Conservation (phyloP, 1,140 invertebrate genomes). For the Periplaneta americana region DNA sequence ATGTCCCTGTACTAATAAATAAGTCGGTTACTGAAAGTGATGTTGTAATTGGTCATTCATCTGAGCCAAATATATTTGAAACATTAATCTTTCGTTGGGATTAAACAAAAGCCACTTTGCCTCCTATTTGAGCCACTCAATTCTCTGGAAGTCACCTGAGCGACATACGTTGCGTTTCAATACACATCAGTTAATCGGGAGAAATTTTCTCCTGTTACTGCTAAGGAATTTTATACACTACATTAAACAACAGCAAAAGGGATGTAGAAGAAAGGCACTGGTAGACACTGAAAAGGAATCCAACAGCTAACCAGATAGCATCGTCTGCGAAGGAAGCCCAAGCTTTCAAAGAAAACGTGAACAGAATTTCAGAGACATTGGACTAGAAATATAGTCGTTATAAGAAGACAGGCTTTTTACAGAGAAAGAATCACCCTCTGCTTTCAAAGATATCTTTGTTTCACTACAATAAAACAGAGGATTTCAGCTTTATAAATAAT, state of each 20-base stretch:
- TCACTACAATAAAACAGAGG: not conserved
- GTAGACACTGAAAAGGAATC: not conserved
- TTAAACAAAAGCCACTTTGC: too few relatives aligned
- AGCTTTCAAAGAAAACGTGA: not conserved
- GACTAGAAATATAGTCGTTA: not conserved
- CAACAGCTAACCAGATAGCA: not conserved
- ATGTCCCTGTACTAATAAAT: too few relatives aligned
- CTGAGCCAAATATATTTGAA: not conserved
- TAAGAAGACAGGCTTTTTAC: not conserved
- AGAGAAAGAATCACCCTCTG: not conserved
- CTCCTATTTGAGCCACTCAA: too few relatives aligned
- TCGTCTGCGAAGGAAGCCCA: not conserved
- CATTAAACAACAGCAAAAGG: not conserved
- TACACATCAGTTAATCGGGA: not conserved
- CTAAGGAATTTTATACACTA: not conserved
- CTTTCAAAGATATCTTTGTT: not conserved
- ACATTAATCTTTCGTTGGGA: too few relatives aligned
- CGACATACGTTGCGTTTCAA: not conserved
- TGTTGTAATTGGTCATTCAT: not conserved
- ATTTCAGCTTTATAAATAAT: not conserved
- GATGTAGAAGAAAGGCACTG: not conserved
- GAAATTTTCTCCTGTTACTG: not conserved
- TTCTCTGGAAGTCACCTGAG: too few relatives aligned
- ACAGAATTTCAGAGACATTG: not conserved
- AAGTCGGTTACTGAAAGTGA: too few relatives aligned